phyloP scores from a whole-genome alignment of 2,113 vertebrate genomes.

The Chaetura pelagica region DNA sequence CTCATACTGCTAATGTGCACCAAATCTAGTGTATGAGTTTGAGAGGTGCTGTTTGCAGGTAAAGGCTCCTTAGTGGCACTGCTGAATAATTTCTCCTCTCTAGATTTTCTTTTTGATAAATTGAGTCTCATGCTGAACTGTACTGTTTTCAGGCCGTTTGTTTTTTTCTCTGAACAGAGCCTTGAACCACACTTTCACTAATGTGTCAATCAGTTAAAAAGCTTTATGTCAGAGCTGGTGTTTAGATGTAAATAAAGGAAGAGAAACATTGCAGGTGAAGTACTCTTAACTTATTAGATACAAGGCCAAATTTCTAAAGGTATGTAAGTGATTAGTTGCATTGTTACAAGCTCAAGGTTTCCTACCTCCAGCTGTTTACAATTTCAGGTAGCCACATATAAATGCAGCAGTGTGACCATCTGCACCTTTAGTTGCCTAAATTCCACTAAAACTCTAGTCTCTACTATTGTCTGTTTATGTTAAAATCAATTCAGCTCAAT shows the following conservation, averaged over 20 bases:
- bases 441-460: slow-evolving; percentile 21
- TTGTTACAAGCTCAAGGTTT: slow-evolving; percentile 6
- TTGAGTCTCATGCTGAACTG: rapidly evolving
- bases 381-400: neutral
- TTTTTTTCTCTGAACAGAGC: neutral
- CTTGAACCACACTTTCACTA: neutral
- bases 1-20: neutral
- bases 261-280: neutral
- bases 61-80: neutral
- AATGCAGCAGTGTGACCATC: neutral
- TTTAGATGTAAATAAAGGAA: neutral
- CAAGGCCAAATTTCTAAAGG: slow-evolving; percentile 1
- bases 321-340: neutral
- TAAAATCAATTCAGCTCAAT: slow-evolving; percentile 51
- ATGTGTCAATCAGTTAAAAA: neutral
- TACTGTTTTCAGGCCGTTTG: neutral
- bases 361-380: slow-evolving; percentile 13
- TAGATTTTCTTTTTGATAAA: neutral
- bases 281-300: neutral
- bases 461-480: slow-evolving; percentile 51
- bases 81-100: neutral
- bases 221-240: neutral
- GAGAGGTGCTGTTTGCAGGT: neutral
- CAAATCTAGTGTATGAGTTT: rapidly evolving
- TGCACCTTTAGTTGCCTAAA: neutral